A percentile compares a stretch with the other conserved stretches of the same genome.
Conservation (phyloP, 2,797 vertebrate genomes). For the Pelodytes ibericus region DNA sequence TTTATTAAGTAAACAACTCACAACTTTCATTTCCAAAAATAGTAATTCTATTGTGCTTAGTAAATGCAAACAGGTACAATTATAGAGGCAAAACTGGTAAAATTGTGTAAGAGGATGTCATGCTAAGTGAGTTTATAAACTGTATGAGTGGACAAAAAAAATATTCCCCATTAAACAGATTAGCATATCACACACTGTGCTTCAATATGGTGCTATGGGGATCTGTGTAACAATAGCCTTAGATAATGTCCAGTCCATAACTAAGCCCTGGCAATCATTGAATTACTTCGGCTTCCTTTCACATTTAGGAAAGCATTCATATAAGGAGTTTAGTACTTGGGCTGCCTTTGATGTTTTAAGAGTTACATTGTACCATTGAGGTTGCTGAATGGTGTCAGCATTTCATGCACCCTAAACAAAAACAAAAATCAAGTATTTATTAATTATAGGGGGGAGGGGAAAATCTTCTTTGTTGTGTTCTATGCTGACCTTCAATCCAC, state of each 20-base stretch:
- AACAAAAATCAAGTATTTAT: constrained; percentile 62
- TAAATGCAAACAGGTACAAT: background rate
- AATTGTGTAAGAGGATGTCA: constrained; percentile 27
- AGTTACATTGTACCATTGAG: constrained; percentile 33
- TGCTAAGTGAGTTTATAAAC: background rate
- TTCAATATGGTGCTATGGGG: constrained; percentile 14
- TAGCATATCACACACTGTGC: constrained; percentile 17
- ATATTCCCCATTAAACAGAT: constrained; percentile 18
- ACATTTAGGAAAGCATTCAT: constrained; percentile 50
- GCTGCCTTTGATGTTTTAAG: constrained; percentile 32
- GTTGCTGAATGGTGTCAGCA: constrained; percentile 28
- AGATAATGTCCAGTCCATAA: constrained; percentile 41
- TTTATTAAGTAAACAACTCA: background rate
- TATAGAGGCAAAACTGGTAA: constrained; percentile 5
- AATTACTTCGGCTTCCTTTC: constrained; percentile 49
- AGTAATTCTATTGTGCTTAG: background rate
- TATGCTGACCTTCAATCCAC: constrained; percentile 64
- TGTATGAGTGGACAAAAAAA: background rate
- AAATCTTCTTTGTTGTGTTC: constrained; percentile 73
- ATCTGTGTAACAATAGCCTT: constrained; percentile 28
- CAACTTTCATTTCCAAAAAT: background rate
- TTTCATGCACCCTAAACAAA: constrained; percentile 39
- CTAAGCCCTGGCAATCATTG: constrained; percentile 45
- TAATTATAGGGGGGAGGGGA: constrained; percentile 71
- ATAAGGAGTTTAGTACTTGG: constrained; percentile 53